Conservation (phyloP, 2,888 invertebrate species). For the Cephus runcator region DNA sequence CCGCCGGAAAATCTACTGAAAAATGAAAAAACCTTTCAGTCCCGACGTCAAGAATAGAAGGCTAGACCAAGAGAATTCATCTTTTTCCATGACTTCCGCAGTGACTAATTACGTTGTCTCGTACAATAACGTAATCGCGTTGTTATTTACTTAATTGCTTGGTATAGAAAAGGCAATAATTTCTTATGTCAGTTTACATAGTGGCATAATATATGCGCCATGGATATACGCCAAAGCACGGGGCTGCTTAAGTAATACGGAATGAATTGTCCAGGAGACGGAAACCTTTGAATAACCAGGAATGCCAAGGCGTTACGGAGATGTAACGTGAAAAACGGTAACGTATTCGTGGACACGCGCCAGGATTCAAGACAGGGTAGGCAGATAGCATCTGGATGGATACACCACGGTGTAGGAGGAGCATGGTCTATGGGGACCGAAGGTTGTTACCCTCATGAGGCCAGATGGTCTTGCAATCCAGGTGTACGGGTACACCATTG, state of each 20-base stretch:
- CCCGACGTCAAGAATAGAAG: neutral
- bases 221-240: neutral
- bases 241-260: neutral
- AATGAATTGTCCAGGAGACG: neutral
- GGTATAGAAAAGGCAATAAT: neutral
- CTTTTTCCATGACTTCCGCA: constrained; percentile 25
- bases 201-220: neutral
- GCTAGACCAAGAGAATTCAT: neutral
- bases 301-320: neutral
- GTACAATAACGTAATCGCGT: constrained; percentile 31
- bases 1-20: constrained; percentile 33
- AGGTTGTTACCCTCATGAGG: constrained; percentile 25
- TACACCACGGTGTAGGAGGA: neutral
- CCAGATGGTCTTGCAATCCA: constrained; percentile 35
- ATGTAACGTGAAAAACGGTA: constrained; percentile 13
- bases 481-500: constrained; percentile 22
- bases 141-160: constrained; percentile 39
- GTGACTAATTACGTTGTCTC: constrained; percentile 32
- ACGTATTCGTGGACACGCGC: constrained; percentile 38
- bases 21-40: neutral
- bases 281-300: neutral
- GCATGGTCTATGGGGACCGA: constrained; percentile 4
- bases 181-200: neutral
- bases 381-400: constrained; percentile 4
- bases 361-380: constrained; percentile 23